Evolutionary conservation across 2,113 vertebrate species (phyloP), one percentile per base, ranked within the genome.

Genomic region (Poeciliopsis retropinna): DNA sequence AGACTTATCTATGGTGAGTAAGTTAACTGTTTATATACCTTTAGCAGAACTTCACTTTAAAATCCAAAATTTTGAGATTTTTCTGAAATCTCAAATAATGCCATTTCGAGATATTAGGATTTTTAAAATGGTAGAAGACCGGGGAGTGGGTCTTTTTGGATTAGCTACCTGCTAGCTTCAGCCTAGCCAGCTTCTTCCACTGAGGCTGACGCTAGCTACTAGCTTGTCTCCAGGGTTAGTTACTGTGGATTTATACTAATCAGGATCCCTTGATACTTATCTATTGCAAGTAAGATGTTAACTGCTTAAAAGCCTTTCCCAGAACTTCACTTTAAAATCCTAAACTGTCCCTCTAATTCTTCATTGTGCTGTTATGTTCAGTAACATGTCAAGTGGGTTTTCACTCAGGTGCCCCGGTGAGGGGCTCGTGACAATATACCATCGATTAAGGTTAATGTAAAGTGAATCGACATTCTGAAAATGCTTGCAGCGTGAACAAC

Each of bases 401-500:
- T 34, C 65, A 75, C 72, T 70, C 57, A 10, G 51, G 10, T 57
- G 51, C 25, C 3, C 51, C 3, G 25, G 51, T 57, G 22, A 25
- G 3, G 64, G 69, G 66, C 51, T 60, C 22, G 75, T 61, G 72
- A 78, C 68, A 41, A 62, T 80, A 81, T 75, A 47, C 44, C 32
- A 30, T 66, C 79, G 73, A 76, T 83, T 82, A 61, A 61, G 68
- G 64, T 66, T 34, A 57, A 22, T 64, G 54, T 80, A 17, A 78
- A 84, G 22, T 17, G 1, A 37, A 66, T 66, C 69, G 70, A 47
- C 32, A 27, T 32, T 77, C 70, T 75, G 25, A 78, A 69, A 76
- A 75, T 82, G 85, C 79, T 81, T 75, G 67, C 75, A 64, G 29
- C 72, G 79, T 79, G 76, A 84, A 75, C 67, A 68, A 80, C 73